These are phyloP conservation scores for Nesidiocoris tenuis DNA, from an alignment of 2,888 invertebrate genomes.

Conservation along the genomic window DNA sequence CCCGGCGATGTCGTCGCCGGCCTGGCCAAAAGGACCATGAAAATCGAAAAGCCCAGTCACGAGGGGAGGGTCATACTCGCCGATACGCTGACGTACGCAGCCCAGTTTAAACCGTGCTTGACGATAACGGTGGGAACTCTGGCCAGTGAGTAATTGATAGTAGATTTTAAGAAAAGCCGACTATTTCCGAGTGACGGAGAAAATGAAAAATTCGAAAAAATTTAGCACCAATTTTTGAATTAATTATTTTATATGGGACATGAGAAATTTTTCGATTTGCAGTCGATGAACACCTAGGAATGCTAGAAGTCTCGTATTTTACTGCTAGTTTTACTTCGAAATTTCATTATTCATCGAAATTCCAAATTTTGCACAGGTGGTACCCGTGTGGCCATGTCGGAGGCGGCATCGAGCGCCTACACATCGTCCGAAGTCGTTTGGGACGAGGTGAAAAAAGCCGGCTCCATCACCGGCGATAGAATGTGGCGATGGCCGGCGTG, in stretches of 20 bases:
- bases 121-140: slow-evolving; percentile 42
- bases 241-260: too few species aligned
- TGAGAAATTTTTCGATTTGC: too few species aligned
- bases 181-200: too few species aligned
- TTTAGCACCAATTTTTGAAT: too few species aligned
- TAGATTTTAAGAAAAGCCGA: too few species aligned
- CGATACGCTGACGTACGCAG: slow-evolving; percentile 52
- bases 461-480: slow-evolving; percentile 44
- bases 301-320: too few species aligned
- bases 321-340: too few species aligned
- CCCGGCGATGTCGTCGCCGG: slow-evolving; percentile 58
- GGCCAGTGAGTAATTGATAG: slow-evolving; percentile 39
- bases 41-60: slow-evolving; percentile 62
- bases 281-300: too few species aligned
- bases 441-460: slow-evolving; percentile 46
- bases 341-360: too few species aligned
- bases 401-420: slow-evolving; percentile 42
- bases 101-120: slow-evolving; percentile 44
- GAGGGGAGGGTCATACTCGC: slow-evolving; percentile 56
- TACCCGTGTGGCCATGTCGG: slow-evolving; percentile 38
- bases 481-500: slow-evolving; percentile 46
- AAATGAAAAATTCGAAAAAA: too few species aligned
- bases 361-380: slow-evolving; percentile 26
- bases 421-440: slow-evolving; percentile 45
- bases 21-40: slow-evolving; percentile 63